These are phyloP conservation scores for Maccullochella peelii DNA, from an alignment of 2,113 vertebrate species.

Conservation along the genomic window DNA sequence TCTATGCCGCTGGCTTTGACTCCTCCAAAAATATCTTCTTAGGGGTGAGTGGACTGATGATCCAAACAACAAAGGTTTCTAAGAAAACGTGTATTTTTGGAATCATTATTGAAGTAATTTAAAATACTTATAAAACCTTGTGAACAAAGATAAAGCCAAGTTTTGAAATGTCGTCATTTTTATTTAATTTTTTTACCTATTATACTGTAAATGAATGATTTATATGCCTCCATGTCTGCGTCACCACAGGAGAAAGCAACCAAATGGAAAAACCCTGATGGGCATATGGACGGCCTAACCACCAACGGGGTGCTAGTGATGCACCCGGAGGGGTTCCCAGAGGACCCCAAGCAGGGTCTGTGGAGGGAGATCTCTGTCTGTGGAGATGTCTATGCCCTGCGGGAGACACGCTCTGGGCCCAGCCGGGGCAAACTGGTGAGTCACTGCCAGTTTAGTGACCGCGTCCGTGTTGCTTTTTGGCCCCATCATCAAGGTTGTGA, in stretches of 20 bases:
- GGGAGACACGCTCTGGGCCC: slow-evolving; percentile 96
- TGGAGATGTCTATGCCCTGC: slow-evolving; percentile 94
- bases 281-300: slow-evolving; percentile 98
- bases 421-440: slow-evolving; percentile 93
- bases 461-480: neutral
- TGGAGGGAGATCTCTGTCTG: slow-evolving; percentile 99
- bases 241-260: slow-evolving; percentile 93
- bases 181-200: neutral
- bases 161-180: neutral
- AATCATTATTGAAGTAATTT: neutral
- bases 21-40: slow-evolving; percentile 88
- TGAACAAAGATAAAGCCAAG: too few relatives aligned
- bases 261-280: slow-evolving; percentile 98
- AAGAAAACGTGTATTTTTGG: neutral
- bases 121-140: neutral
- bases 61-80: neutral
- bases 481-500: accelerated
- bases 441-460: accelerated
- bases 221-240: neutral
- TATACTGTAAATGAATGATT: neutral
- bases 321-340: slow-evolving; percentile 95
- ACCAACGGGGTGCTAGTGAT: slow-evolving; percentile 98
- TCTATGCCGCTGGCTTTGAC: slow-evolving; percentile 97
- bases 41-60: slow-evolving; percentile 85
- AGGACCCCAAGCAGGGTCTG: slow-evolving; percentile 93